These are phyloP conservation scores for Sipha flava DNA, from an alignment of 1,140 invertebrate species.

Conservation along the genomic window DNA sequence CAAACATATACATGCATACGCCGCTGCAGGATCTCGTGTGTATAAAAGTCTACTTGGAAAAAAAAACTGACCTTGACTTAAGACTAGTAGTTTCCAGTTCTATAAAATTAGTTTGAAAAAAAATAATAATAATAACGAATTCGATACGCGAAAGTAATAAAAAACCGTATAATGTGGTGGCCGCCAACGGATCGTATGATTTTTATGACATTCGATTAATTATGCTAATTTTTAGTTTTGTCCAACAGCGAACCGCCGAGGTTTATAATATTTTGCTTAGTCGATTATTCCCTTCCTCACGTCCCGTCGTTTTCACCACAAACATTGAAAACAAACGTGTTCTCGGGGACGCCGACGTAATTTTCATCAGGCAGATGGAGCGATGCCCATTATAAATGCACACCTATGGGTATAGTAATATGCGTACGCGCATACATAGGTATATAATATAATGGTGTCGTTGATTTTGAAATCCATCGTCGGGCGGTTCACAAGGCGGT, in stretches of 20 bases:
- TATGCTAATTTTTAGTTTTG: background rate
- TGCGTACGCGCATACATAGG: background rate
- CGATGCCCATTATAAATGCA: too few relatives aligned
- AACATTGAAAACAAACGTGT: too few relatives aligned
- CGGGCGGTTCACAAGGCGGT: too few relatives aligned
- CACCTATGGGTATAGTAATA: too few relatives aligned
- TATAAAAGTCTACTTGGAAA: background rate
- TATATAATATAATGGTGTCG: background rate
- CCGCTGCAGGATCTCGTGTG: background rate
- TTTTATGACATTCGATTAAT: background rate
- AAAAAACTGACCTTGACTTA: slow-evolving; percentile 4
- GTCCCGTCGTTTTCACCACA: too few relatives aligned
- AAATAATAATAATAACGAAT: background rate
- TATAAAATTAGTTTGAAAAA: background rate
- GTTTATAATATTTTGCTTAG: background rate
- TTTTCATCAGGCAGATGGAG: too few relatives aligned
- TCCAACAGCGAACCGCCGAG: background rate
- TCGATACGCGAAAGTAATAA: background rate
- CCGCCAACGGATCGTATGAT: background rate
- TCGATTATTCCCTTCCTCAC: too few relatives aligned
- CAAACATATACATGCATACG: too few relatives aligned
- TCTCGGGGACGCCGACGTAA: too few relatives aligned
- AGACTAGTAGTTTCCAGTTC: background rate
- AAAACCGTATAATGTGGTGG: too few relatives aligned
- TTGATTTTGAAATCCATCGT: background rate